Base-by-base conservation (phyloP, 2,797 vertebrate genomes). In the Phoeniculus purpureus region DNA sequence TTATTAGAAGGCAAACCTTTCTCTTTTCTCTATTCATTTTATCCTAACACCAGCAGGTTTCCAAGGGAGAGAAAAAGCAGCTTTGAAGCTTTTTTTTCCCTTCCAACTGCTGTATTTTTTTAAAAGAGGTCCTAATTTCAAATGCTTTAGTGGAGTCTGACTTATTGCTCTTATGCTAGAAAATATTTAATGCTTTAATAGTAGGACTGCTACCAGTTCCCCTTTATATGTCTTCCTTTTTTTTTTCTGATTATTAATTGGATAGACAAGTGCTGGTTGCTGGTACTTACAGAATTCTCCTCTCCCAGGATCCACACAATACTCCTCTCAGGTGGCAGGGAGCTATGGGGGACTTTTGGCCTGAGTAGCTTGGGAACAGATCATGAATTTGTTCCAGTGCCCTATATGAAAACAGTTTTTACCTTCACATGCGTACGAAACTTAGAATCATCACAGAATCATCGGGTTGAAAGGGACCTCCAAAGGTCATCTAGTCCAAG, bases 1-100 rank as follows among this genome's bases (percentile, higher is more conserved):
- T 97, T 97, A 95, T 97, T 97, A 96, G 97, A 97, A 97, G 97
- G 96, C 96, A 97, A 96, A 97, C 96, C 95, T 96, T 92, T 92
- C 91, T 96, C 91, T 96, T 94, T 82, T 93, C 92, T 94, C 96
- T 75, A 73, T 94, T 96, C 91, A 96, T 97, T 97, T 97, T 96
- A 97, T 97, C 95, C 95, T 85, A 96, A 90, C 90, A 88, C 89
- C 95, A 95, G 85, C 96, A 93, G 97, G 96, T 94, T 97, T 97
- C 97, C 97, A 92, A 96, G 94, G 60, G 96, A 96, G 80, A 95
- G 92, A 93, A 94, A 94, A 96, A 94, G 94, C 65, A 90, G 92
- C 97, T 97, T 97, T 97, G 97, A 97, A 97, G 96, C 59, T 95
- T 90, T 87, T 83, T 87, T 95, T 85, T 78, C 92, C 8, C 8